phyloP scores from a whole-genome alignment of 2,113 vertebrate genomes.

The Orientallactaga bullata region DNA sequence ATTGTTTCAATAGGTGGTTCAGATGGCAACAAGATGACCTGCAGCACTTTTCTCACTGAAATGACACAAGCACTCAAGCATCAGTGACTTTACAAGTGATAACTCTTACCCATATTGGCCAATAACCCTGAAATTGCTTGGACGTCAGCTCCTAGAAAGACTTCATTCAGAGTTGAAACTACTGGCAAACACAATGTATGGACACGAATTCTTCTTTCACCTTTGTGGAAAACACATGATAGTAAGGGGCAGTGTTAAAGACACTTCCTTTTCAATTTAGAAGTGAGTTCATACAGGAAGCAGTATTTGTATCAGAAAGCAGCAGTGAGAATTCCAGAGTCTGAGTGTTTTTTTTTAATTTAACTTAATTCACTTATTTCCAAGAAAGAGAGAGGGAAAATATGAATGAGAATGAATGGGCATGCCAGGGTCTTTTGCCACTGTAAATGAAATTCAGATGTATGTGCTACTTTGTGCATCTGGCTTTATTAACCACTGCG shows the following conservation, averaged over 20 bases:
- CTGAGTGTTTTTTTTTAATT: not conserved
- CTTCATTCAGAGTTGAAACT: slow-evolving; percentile 93
- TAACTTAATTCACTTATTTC: too few relatives aligned
- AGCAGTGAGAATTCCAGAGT: not conserved
- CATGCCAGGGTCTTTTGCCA: too few relatives aligned
- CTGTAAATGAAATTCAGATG: too few relatives aligned
- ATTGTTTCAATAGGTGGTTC: slow-evolving; percentile 23
- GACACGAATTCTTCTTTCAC: slow-evolving; percentile 96
- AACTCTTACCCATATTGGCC: slow-evolving; percentile 95
- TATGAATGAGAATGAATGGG: too few relatives aligned
- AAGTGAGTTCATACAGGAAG: not conserved
- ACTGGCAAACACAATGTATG: slow-evolving; percentile 98
- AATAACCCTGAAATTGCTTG: slow-evolving; percentile 96
- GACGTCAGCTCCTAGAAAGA: slow-evolving; percentile 97
- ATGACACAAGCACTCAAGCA: not conserved
- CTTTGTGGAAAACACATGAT: slow-evolving; percentile 81
- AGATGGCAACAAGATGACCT: not conserved
- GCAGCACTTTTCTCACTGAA: not conserved
- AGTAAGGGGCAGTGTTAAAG: slow-evolving; percentile 3
- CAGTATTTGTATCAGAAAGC: not conserved
- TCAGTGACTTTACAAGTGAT: not conserved
- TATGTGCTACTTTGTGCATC: too few relatives aligned
- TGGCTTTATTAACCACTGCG: too few relatives aligned
- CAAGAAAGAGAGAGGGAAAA: too few relatives aligned
- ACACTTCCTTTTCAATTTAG: not conserved